Evolutionary conservation across 1,140 invertebrate species (phyloP), one percentile per base, ranked within the genome.

Genomic region (Linepithema humile): DNA sequence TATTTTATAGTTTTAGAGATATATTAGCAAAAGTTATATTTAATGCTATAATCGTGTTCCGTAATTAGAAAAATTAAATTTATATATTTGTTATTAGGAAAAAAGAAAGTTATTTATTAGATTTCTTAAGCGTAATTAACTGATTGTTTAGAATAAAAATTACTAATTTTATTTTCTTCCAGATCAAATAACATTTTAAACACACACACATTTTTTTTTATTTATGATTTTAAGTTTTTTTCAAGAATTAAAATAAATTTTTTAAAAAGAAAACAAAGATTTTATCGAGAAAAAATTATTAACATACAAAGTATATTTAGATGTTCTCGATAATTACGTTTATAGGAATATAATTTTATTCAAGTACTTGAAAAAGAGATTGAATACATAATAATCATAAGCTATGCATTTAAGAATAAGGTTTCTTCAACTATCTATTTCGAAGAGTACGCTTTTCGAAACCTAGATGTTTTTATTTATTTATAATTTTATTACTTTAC

Each of bases 321-420:
- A 57, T 43, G 65, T 65, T 65, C 48, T 62, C 59, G 40, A 65
- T 65, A 77, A 77, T 77, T 65, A 77, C 43, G 74, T 77, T 77
- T 77, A 77, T 60, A 77, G 74, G 74, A 77, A 65, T 77, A 77
- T 77, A 77, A 77, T 77, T 77, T 65, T 60, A 77, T 77, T 77
- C 65, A 77, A 65, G 74, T 77, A 77, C 65, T 77, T 29, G 57
- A 48, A 62, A 77, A 75, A n/a, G n/a, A 65, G 74, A 77, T 77
- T 77, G 65, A 77, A 77, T 77, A 77, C 45, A 38, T 50, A 15
- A 43, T 77, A 65, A 77, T 32, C 23, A 65, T 65, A 65, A 77
- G 43, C 60, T 50, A 62, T 60, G 74, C 74, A 50, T 60, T 77
- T 77, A 77, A 65, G 35, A 65, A 43, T 77, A 77, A 77, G 74